These are phyloP conservation scores for Seriola rivoliana DNA, from an alignment of 2,113 vertebrate genomes.

Conservation along the genomic window DNA sequence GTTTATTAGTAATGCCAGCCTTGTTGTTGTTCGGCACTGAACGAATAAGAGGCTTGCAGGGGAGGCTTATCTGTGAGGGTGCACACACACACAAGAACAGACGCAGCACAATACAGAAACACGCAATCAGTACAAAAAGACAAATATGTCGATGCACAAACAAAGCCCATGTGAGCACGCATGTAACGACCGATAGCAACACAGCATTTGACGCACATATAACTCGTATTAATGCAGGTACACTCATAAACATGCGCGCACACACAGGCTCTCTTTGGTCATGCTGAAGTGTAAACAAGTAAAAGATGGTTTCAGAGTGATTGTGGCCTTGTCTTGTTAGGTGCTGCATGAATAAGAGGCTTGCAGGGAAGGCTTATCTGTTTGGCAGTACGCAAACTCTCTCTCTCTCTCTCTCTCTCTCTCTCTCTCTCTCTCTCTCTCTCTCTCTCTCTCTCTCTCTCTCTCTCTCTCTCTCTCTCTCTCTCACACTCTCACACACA, in stretches of 20 bases:
- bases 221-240: neutral
- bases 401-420: neutral
- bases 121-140: constrained; percentile 35
- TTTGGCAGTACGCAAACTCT: constrained; percentile 33
- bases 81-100: constrained; percentile 33
- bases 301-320: constrained; percentile 48
- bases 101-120: constrained; percentile 1
- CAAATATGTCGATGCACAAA: constrained; percentile 48
- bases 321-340: constrained; percentile 67
- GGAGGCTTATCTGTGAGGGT: constrained; percentile 71
- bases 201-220: neutral
- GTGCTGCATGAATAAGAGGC: constrained; percentile 66
- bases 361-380: constrained; percentile 72
- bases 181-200: constrained; percentile 24
- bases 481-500: constrained; percentile 1
- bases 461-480: neutral
- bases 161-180: constrained; percentile 20
- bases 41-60: constrained; percentile 71
- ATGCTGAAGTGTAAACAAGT: constrained; percentile 59
- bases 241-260: constrained; percentile 21
- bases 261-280: constrained; percentile 33
- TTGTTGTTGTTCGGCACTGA: constrained; percentile 66
- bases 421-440: neutral
- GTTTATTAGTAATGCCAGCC: constrained; percentile 78
- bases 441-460: neutral